A percentile compares a stretch with the other conserved stretches of the same genome.
Evolutionary conservation across 1,140 invertebrate species (phyloP).

Genomic region (Danaus plexippus): DNA sequence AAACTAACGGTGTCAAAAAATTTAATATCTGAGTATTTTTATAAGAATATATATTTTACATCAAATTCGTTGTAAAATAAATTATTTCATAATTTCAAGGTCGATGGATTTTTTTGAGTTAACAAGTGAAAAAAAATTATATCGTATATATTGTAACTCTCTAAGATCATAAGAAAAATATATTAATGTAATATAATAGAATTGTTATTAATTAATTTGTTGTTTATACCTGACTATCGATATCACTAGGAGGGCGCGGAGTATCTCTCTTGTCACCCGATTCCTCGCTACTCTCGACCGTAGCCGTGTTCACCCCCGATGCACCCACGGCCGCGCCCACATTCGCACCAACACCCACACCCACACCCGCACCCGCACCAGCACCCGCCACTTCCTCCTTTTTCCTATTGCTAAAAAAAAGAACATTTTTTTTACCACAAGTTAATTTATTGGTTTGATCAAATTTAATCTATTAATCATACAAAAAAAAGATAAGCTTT

Average conservation of each 20-base stretch:
- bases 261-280: constrained; percentile 49
- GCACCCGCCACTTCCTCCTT: constrained; percentile 41
- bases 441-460: not conserved
- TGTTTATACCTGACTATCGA: constrained; percentile 76
- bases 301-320: constrained; percentile 35
- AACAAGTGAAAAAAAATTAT: no score
- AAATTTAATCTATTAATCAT: constrained; percentile 3
- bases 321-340: constrained; percentile 33
- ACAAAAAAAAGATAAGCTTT: not conserved
- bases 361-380: constrained; percentile 14
- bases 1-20: no score
- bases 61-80: no score
- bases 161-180: no score
- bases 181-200: no score
- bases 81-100: no score
- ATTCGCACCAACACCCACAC: constrained; percentile 14
- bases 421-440: not conserved
- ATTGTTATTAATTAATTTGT: no score
- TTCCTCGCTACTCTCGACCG: constrained; percentile 32
- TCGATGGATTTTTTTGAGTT: no score
- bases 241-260: constrained; percentile 76
- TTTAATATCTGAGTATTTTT: no score
- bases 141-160: no score
- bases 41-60: no score
- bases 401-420: constrained; percentile 40